Evolutionary conservation across 2,888 invertebrate species (phyloP), one percentile per base, ranked within the genome.

Genomic region (Sesia apiformis): DNA sequence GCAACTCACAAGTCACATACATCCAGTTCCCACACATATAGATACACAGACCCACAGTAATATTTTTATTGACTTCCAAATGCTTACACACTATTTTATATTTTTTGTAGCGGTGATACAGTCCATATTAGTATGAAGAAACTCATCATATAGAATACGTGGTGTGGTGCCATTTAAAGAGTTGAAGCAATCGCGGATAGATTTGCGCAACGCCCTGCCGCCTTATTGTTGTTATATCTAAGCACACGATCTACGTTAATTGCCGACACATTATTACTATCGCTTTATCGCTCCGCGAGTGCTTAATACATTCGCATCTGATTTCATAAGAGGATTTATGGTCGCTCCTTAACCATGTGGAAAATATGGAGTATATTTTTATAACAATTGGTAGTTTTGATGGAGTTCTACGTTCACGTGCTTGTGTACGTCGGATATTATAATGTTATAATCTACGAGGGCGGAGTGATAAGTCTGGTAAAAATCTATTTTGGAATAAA

Each of bases 211-310:
- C 8, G 39, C 39, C n/a, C 39, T 39, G 54, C 54, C 39, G 39
- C 43, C 42, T 39, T 54, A 54, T 54, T 54, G 51, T 54, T 54
- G 39, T 43, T 38, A 50, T 71, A 76, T 77, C 74, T 57, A 57
- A 43, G 56, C 61, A 54, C 55, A 58, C 54, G 46, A 76, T 78
- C 78, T 70, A 61, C 63, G 57, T 58, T 70, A 70, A 76, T 73
- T 70, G 70, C 67, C 57, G 58, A 61, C 43, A 23, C 4, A 8
- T 46, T 46, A 46, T 46, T 46, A 6, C n/a, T 8, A 23, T 46
- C 23, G n/a, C 8, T 46, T 46, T 46, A 46, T 46, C 8, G 46
- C 7, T 23, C 46, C 23, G 23, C 23, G 46, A 46, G 23, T 23
- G 23, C 46, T 8, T 8, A 8, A 23, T 23, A 23, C n/a, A 7